Percentiles rank a stretch among this genome's conserved stretches.
phyloP scores from a whole-genome alignment of 2,888 invertebrate genomes.

The Tinea pellionella region DNA sequence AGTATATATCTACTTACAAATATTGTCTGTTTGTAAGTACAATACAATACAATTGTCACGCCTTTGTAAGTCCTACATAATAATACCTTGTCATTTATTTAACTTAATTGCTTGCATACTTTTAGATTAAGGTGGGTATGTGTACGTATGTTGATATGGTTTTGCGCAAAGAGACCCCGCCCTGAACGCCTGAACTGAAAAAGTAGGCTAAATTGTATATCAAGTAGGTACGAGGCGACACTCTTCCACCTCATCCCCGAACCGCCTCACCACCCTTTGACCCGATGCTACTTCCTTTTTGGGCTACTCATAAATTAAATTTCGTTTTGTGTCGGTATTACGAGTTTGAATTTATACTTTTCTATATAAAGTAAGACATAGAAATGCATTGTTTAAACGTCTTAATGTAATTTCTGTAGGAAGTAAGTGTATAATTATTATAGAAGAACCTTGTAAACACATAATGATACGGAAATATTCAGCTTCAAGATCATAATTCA shows the following conservation, averaged over 20 bases:
- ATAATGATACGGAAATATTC: neutral
- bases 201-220: neutral
- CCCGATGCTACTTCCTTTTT: neutral
- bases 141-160: neutral
- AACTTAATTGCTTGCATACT: neutral
- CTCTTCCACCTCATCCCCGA: neutral
- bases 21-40: too few species aligned
- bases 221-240: neutral
- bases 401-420: neutral
- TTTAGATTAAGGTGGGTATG: too few species aligned
- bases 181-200: neutral
- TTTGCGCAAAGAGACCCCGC: neutral
- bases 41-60: too few species aligned
- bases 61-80: too few species aligned
- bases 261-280: neutral
- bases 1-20: too few species aligned
- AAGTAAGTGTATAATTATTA: neutral
- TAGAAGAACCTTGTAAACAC: neutral
- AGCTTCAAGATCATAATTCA: slow-evolving; percentile 1
- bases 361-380: too few species aligned
- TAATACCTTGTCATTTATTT: neutral
- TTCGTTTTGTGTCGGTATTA: neutral
- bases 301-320: slow-evolving; percentile 5
- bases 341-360: neutral
- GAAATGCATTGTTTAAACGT: too few species aligned